A percentile compares a stretch with the other conserved stretches of the same genome.
Conservation (phyloP, 2,888 invertebrate genomes). For the Trimorus sp. region DNA sequence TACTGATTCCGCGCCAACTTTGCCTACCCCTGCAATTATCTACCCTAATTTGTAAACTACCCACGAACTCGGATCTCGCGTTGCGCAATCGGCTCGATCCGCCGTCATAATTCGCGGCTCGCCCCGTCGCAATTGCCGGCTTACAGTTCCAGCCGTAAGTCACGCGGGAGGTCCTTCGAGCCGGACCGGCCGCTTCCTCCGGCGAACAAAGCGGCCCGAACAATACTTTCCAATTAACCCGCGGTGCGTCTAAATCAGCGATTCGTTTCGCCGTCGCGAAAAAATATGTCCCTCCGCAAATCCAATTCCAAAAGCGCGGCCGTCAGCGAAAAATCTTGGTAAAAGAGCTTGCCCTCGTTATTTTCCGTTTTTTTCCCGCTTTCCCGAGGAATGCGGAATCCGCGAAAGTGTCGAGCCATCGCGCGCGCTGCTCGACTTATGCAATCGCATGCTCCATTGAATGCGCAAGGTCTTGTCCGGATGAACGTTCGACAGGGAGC, state of each 20-base stretch:
- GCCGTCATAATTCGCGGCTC: too few relatives aligned
- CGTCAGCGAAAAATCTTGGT: constrained; percentile 39
- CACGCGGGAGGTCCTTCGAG: too few relatives aligned
- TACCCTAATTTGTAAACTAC: constrained; percentile 4
- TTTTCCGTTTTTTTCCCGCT: too few relatives aligned
- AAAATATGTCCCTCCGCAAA: constrained; percentile 38
- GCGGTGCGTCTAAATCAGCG: background rate
- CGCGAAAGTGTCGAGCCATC: constrained; percentile 39
- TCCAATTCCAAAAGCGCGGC: constrained; percentile 36
- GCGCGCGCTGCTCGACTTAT: constrained; percentile 46
- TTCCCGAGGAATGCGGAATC: too few relatives aligned
- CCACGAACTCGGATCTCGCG: background rate
- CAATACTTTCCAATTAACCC: background rate
- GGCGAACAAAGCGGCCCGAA: too few relatives aligned
- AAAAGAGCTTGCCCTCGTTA: constrained; percentile 20
- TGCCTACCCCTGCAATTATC: constrained; percentile 1
- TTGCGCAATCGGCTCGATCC: too few relatives aligned
- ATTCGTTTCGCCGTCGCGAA: constrained; percentile 7
- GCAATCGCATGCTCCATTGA: constrained; percentile 69
- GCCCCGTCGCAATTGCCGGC: too few relatives aligned
- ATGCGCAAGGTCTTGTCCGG: constrained; percentile 69
- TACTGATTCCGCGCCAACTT: constrained; percentile 4
- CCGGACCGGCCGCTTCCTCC: too few relatives aligned
- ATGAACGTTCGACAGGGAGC: constrained; percentile 67
- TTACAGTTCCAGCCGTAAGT: too few relatives aligned